These are phyloP conservation scores for Micronisus gabar DNA, from an alignment of 2,113 vertebrate genomes.

Conservation along the genomic window DNA sequence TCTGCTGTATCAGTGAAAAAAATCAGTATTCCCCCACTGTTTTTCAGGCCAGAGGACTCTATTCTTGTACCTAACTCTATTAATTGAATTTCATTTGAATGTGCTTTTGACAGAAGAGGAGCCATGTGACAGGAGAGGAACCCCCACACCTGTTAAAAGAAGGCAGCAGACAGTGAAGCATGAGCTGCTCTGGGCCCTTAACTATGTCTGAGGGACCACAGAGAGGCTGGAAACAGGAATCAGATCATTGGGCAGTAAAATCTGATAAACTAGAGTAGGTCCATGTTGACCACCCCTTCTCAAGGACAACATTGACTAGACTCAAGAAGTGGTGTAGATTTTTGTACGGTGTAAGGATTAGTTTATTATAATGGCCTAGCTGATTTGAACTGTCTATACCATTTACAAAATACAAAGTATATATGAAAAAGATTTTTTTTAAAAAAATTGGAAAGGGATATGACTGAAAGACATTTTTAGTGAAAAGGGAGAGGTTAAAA, in stretches of 20 bases:
- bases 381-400: not conserved
- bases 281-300: not conserved
- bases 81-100: not conserved
- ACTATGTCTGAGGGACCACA: not conserved
- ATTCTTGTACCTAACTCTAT: not conserved
- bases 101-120: not conserved
- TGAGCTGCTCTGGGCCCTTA: not conserved
- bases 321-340: not conserved
- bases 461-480: not conserved
- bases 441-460: not conserved
- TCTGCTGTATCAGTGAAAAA: not conserved
- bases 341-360: not conserved
- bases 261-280: not conserved
- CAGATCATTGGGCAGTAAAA: not conserved
- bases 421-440: not conserved
- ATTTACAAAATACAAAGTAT: not conserved
- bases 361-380: not conserved
- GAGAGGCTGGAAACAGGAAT: not conserved
- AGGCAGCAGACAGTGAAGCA: not conserved
- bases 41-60: not conserved
- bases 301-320: not conserved
- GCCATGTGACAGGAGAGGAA: not conserved
- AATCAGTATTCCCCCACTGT: not conserved
- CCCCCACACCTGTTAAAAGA: not conserved
- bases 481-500: not conserved